A percentile compares a stretch with the other conserved stretches of the same genome.
phyloP scores from a whole-genome alignment of 2,888 invertebrate genomes.

The Tetropium fuscum region DNA sequence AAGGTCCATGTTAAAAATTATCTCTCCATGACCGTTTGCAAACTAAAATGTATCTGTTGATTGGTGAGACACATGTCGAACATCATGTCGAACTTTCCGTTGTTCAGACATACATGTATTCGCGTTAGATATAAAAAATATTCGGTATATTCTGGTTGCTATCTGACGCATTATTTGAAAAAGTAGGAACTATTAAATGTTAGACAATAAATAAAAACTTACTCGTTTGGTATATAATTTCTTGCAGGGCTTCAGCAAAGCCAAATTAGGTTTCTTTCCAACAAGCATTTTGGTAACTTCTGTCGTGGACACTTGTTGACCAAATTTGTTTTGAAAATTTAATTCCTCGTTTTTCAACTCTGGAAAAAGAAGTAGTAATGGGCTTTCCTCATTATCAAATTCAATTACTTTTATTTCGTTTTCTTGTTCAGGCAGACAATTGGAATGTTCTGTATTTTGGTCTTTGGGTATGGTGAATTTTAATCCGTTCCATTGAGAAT shows the following conservation, averaged over 20 bases:
- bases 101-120: no score
- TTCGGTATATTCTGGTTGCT: no score
- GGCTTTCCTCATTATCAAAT: constrained; percentile 42
- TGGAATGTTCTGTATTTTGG: constrained; percentile 27
- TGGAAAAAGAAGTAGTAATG: constrained; percentile 53
- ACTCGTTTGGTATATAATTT: constrained; percentile 36
- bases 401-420: constrained; percentile 49
- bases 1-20: no score
- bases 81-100: no score
- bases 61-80: no score
- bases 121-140: no score
- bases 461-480: constrained; percentile 22
- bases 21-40: no score
- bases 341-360: constrained; percentile 46
- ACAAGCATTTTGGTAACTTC: constrained; percentile 54
- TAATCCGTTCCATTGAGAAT: constrained; percentile 40
- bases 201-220: no score
- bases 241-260: constrained; percentile 47
- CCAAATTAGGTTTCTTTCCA: constrained; percentile 56
- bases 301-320: constrained; percentile 45
- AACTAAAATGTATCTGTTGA: no score
- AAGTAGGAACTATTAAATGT: no score
- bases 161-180: no score
- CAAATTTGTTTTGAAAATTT: constrained; percentile 14
- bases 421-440: constrained; percentile 35